Conservation (phyloP, 2,797 vertebrate genomes). For the Sebastes hubbsi region DNA sequence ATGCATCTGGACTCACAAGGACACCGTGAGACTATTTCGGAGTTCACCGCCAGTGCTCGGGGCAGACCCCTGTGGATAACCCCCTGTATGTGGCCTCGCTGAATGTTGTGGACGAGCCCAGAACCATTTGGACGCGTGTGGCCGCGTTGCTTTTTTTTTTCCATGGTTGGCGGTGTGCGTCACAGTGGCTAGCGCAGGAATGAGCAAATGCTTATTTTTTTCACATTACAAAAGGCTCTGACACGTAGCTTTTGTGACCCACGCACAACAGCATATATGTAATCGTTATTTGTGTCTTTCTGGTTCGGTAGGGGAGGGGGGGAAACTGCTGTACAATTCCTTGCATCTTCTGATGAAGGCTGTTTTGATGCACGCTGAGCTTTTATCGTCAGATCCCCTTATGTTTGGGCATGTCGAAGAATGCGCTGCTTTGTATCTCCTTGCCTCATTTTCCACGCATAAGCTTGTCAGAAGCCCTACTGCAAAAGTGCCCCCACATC, state of each 20-base stretch:
- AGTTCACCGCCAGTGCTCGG: slow-evolving; percentile 17
- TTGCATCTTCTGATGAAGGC: not conserved
- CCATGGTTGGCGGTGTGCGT: slow-evolving; percentile 34
- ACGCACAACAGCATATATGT: slow-evolving; percentile 4
- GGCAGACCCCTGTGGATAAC: slow-evolving; percentile 39
- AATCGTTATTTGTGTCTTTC: slow-evolving; percentile 1
- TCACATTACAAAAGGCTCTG: slow-evolving; percentile 35
- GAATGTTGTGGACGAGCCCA: slow-evolving; percentile 3
- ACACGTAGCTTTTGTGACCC: slow-evolving; percentile 37
- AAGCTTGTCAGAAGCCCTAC: slow-evolving; percentile 27
- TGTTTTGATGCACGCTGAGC: slow-evolving; percentile 27
- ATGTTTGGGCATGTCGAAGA: slow-evolving; percentile 49
- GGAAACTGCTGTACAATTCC: not conserved
- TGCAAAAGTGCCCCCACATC: slow-evolving; percentile 29
- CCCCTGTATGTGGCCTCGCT: slow-evolving; percentile 32
- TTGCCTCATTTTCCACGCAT: slow-evolving; percentile 15
- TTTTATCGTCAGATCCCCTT: slow-evolving; percentile 33
- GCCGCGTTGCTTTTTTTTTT: slow-evolving; percentile 46
- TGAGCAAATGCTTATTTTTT: slow-evolving; percentile 41
- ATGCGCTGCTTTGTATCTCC: slow-evolving; percentile 34
- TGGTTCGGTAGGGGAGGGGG: slow-evolving; percentile 4
- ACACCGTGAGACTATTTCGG: slow-evolving; percentile 38
- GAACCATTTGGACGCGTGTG: slow-evolving; percentile 22
- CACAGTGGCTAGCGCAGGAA: slow-evolving; percentile 36
- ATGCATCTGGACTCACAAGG: slow-evolving; percentile 60